Base-by-base conservation (phyloP, 2,888 invertebrate species). In the Galerucella calmariensis region DNA sequence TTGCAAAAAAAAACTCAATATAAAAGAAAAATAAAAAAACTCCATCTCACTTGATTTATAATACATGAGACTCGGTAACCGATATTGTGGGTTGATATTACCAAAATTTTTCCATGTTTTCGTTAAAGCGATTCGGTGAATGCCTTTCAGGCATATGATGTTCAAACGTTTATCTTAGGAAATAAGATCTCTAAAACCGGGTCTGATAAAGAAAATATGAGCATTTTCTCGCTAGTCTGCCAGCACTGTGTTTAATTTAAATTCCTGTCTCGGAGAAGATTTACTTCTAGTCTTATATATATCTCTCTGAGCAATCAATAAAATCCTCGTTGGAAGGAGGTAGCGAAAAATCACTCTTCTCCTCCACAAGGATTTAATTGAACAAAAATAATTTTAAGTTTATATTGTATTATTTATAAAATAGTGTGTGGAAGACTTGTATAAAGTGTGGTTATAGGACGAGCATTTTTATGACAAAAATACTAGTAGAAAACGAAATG, bases 131-230 rank as follows among this genome's bases (percentile, higher is more conserved):
- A 16, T 61, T 35, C 35, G 1, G 35, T n/a, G 35, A 35, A 61
- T 11, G 27, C 12, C 61, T 61, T 61, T 14, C 14, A 61, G 61
- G 61, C 61, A 61, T 14, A 27, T 61, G 9, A 61, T 61, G 16
- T 61, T 61, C 14, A 35, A 61, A 61, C 61, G 61, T 61, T 61
- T 61, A 61, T 61, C 35, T 61, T 61, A 61, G 35, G 61, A 61
- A 61, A 61, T 61, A 35, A 61, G 61, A 61, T 35, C 61, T 61
- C 35, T 35, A 35, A 61, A 61, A 61, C 35, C 61, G 12, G 12
- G 27, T 61, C 61, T 61, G 61, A 61, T 61, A 61, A 61, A 61
- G 61, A 61, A 61, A 61, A 61, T 61, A 35, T 61, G 61, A 61
- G 61, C 61, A 61, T 61, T 27, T 61, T 61, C 61, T 35, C 61